Evolutionary conservation across 2,888 invertebrate genomes (phyloP).

Genomic region (Eretmocerus hayati): DNA sequence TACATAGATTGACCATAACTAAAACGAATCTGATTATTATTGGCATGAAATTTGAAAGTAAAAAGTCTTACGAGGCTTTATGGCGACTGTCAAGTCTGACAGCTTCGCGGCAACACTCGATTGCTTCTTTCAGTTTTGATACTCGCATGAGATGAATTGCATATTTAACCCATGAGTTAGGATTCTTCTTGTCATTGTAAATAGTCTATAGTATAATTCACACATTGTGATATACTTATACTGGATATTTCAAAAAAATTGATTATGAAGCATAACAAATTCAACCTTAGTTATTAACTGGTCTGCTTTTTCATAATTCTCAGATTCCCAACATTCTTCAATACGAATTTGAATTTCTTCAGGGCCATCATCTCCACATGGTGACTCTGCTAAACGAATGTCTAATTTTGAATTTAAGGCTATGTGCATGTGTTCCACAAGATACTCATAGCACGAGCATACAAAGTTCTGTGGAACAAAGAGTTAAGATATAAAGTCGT

Average conservation of each 20-base stretch:
- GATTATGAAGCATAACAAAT: not conserved
- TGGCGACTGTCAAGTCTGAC: constrained; percentile 28
- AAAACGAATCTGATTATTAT: no score
- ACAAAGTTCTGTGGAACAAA: constrained; percentile 32
- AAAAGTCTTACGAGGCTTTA: constrained; percentile 29
- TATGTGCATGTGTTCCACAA: constrained; percentile 34
- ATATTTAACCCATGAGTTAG: constrained; percentile 30
- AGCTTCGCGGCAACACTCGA: constrained; percentile 31
- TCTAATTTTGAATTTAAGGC: constrained; percentile 29
- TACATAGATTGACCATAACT: no score
- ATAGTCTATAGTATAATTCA: constrained; percentile 24
- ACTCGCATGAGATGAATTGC: constrained; percentile 29
- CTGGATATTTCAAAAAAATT: not conserved
- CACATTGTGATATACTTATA: not conserved
- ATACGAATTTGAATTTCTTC: constrained; percentile 25
- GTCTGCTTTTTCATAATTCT: constrained; percentile 25
- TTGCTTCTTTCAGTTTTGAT: constrained; percentile 28
- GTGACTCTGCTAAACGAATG: constrained; percentile 13
- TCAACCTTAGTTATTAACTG: constrained; percentile 20
- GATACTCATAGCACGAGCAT: constrained; percentile 28
- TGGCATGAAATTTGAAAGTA: not conserved
- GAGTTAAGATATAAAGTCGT: not conserved
- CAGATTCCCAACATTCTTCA: constrained; percentile 33
- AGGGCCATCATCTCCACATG: not conserved
- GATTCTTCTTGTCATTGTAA: constrained; percentile 17